Conservation (phyloP, 2,113 vertebrate genomes). For the Choloepus hoffmanni region DNA sequence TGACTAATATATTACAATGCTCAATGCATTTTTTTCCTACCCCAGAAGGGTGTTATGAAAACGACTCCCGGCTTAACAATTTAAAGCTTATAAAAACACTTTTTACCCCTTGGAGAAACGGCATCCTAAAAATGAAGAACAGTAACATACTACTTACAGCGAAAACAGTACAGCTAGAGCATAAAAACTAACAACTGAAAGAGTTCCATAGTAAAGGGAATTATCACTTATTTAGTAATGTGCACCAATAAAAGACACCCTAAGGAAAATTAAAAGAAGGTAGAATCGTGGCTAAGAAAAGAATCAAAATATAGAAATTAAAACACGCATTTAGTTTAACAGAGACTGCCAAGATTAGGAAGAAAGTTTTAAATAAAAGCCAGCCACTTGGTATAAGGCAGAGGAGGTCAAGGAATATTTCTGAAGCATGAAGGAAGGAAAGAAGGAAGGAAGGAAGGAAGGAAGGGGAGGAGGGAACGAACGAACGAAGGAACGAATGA, state of each 20-base stretch:
- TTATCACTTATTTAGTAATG: background rate
- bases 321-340: background rate
- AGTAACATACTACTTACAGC: background rate
- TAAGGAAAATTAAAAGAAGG: background rate
- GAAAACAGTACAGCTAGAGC: background rate
- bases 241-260: background rate
- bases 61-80: slow-evolving; percentile 43
- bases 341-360: background rate
- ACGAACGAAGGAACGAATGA: too few relatives aligned
- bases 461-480: too few relatives aligned
- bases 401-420: slow-evolving; percentile 11
- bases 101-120: background rate
- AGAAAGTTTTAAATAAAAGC: slow-evolving; percentile 14
- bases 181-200: background rate
- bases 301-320: background rate
- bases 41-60: background rate
- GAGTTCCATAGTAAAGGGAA: background rate
- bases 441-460: background rate
- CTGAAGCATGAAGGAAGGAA: slow-evolving; percentile 46
- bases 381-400: background rate
- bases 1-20: background rate
- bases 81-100: slow-evolving; percentile 20
- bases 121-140: background rate
- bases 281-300: background rate
- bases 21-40: background rate